These are phyloP conservation scores for Pecten maximus DNA, from an alignment of 2,888 invertebrate genomes.

Conservation along the genomic window DNA sequence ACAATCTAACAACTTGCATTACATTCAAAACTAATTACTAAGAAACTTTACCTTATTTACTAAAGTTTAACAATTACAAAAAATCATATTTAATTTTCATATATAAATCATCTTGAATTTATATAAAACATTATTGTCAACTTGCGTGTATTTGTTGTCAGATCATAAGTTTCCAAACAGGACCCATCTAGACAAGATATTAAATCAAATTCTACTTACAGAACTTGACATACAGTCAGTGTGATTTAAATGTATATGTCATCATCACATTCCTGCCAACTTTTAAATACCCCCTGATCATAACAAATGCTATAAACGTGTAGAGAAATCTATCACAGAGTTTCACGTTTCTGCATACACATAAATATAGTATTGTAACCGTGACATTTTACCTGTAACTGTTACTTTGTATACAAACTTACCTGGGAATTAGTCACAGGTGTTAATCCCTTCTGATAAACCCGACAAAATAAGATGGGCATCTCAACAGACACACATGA, in stretches of 20 bases:
- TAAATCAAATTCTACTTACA: too few species aligned
- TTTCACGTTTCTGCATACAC: neutral
- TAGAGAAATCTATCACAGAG: neutral
- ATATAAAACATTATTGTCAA: too few species aligned
- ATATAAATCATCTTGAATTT: too few species aligned
- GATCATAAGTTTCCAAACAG: too few species aligned
- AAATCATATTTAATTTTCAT: too few species aligned
- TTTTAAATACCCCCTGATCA: neutral
- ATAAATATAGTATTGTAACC: neutral
- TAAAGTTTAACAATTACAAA: too few species aligned
- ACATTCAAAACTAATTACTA: too few species aligned
- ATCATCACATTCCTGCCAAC: neutral
- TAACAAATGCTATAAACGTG: neutral
- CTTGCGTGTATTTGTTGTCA: too few species aligned
- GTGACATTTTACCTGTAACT: neutral
- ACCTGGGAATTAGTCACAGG: neutral
- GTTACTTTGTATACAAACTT: neutral
- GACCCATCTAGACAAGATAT: too few species aligned
- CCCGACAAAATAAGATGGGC: neutral
- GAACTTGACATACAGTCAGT: neutral
- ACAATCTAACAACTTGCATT: too few species aligned
- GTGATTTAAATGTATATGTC: neutral
- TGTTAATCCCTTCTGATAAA: neutral
- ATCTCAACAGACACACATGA: neutral
- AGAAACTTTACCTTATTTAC: too few species aligned